Percentiles rank a stretch among this genome's conserved stretches.
Conservation (phyloP, 2,888 invertebrate genomes). For the Polymixis flavicincta region DNA sequence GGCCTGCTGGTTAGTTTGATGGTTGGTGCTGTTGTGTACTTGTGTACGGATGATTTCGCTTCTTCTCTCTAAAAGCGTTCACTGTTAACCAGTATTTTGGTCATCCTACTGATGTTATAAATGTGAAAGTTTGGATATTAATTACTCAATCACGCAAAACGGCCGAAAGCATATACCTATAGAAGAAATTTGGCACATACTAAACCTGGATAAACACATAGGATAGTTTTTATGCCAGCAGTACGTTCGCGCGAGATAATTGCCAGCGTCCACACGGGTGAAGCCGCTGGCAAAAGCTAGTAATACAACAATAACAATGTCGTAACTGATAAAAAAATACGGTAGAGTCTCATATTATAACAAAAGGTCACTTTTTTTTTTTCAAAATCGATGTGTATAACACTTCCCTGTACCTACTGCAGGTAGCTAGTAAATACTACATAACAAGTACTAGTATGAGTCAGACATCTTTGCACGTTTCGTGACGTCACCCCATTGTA, state of each 20-base stretch:
- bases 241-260: no score
- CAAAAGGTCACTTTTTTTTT: background rate
- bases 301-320: background rate
- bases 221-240: no score
- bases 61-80: background rate
- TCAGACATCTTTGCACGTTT: conserved; percentile 58
- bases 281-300: no score
- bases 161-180: no score
- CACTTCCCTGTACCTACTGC: conserved; percentile 14
- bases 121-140: no score
- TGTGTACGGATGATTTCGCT: background rate
- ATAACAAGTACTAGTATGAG: conserved; percentile 53
- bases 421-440: conserved; percentile 30
- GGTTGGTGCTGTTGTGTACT: background rate
- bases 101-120: no score
- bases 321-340: background rate
- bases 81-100: background rate
- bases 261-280: no score
- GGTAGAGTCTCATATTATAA: background rate
- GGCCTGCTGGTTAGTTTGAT: background rate
- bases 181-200: no score
- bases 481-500: conserved; percentile 67
- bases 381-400: background rate
- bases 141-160: no score
- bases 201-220: no score